A percentile compares a stretch with the other conserved stretches of the same genome.
Evolutionary conservation across 37 sponge, comb jelly and placozoan species (phyloP).

Genomic region (Diacarnus erythraeanus): DNA sequence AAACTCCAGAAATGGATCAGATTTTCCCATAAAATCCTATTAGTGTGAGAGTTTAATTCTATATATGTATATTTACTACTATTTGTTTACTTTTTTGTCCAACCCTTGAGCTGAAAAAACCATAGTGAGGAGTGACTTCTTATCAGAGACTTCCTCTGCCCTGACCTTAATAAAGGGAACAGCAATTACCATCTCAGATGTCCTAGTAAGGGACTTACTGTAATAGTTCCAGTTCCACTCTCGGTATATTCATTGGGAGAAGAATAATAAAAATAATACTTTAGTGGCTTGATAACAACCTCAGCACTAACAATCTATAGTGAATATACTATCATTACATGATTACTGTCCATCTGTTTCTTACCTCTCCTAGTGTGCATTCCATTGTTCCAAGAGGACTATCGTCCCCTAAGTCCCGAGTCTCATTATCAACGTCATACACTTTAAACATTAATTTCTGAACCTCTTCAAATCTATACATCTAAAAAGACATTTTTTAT

Average conservation of each 20-base stretch:
- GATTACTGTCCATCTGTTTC: too few species aligned
- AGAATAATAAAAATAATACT: too few species aligned
- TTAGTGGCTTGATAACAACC: constrained; percentile 23
- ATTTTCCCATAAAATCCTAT: constrained; percentile 78
- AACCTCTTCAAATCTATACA: constrained; percentile 93
- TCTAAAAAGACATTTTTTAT: too few species aligned
- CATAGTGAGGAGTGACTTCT: constrained; percentile 22
- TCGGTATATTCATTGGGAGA: constrained; percentile 11
- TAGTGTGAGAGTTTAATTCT: background rate
- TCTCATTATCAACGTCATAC: constrained; percentile 81
- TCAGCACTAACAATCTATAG: constrained; percentile 55
- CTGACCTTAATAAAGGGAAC: constrained; percentile 34
- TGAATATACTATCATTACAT: background rate
- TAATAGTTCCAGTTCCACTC: constrained; percentile 59
- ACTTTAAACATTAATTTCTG: constrained; percentile 81
- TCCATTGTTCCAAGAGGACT: constrained; percentile 72
- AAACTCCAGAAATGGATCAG: constrained; percentile 83
- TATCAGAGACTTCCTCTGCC: constrained; percentile 61
- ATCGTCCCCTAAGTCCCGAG: constrained; percentile 58
- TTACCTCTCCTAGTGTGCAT: constrained; percentile 70
- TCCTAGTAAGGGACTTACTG: too few species aligned
- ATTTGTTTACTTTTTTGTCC: constrained; percentile 76
- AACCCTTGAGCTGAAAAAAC: constrained; percentile 53
- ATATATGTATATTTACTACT: background rate
- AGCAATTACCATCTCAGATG: background rate